These are phyloP conservation scores for Eumaeus atala DNA, from an alignment of 1,140 invertebrate genomes.

Conservation along the genomic window DNA sequence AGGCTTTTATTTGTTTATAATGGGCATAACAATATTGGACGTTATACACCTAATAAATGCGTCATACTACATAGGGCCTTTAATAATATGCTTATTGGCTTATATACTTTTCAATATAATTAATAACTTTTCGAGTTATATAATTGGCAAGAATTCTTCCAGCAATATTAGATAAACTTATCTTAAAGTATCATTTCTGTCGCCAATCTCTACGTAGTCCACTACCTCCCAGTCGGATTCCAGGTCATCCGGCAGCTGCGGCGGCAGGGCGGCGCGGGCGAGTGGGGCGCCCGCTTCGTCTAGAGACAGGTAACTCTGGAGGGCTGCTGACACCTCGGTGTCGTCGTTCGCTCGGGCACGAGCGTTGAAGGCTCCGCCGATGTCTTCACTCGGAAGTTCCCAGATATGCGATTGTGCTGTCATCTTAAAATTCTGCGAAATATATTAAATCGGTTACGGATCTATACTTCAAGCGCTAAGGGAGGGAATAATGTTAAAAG, in stretches of 20 bases:
- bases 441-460: too few relatives aligned
- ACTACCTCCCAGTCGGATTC: slow-evolving; percentile 65
- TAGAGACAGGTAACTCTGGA: slow-evolving; percentile 77
- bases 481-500: too few relatives aligned
- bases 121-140: not conserved
- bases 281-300: slow-evolving; percentile 76
- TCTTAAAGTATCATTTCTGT: slow-evolving; percentile 28
- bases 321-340: slow-evolving; percentile 63
- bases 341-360: slow-evolving; percentile 45
- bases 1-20: too few relatives aligned
- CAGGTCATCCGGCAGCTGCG: slow-evolving; percentile 47
- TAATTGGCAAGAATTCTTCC: slow-evolving; percentile 18
- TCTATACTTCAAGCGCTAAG: too few relatives aligned
- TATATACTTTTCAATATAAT: too few relatives aligned
- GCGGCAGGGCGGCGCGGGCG: slow-evolving; percentile 69
- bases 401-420: slow-evolving; percentile 66
- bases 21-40: too few relatives aligned
- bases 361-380: slow-evolving; percentile 77
- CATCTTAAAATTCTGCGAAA: slow-evolving; percentile 75
- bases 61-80: not conserved
- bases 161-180: not conserved
- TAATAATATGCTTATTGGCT: too few relatives aligned
- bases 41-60: not conserved
- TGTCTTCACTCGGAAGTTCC: slow-evolving; percentile 68
- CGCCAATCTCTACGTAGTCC: slow-evolving; percentile 58